A percentile compares a stretch with the other conserved stretches of the same genome.
These are phyloP conservation scores for Simalia tracyae DNA, from an alignment of 2,797 vertebrate species.

Conservation along the genomic window DNA sequence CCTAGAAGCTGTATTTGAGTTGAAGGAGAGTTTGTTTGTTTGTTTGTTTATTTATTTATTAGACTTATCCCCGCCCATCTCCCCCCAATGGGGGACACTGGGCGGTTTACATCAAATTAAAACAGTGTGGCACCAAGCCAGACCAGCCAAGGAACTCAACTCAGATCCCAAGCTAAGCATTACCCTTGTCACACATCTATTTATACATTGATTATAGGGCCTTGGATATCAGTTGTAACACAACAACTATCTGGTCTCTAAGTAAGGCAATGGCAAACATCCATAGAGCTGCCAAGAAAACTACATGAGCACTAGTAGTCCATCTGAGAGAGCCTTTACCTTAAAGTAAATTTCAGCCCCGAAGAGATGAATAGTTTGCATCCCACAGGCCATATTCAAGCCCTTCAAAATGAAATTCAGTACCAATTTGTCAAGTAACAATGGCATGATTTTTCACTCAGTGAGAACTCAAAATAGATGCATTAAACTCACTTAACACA, in stretches of 20 bases:
- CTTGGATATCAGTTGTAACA: neutral
- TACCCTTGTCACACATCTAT: neutral
- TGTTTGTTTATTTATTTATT: too few relatives aligned
- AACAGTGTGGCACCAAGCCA: neutral
- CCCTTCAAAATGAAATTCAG: neutral
- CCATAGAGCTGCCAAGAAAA: neutral
- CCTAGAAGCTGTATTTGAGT: too few relatives aligned
- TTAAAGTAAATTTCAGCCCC: neutral
- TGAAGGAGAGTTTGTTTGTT: too few relatives aligned
- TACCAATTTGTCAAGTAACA: neutral
- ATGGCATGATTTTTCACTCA: neutral
- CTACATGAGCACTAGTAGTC: neutral
- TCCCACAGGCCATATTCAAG: neutral
- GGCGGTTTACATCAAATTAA: too few relatives aligned
- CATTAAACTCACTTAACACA: neutral
- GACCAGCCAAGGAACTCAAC: neutral
- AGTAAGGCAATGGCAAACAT: neutral
- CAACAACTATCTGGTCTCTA: neutral
- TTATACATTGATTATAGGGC: neutral
- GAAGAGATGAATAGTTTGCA: neutral
- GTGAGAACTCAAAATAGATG: neutral
- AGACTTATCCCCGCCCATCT: too few relatives aligned
- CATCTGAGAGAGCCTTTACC: neutral
- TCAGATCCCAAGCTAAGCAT: neutral
- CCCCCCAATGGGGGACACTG: too few relatives aligned